Base-by-base conservation (phyloP, 2,888 invertebrate species). In the Microctonus hyperodae region DNA sequence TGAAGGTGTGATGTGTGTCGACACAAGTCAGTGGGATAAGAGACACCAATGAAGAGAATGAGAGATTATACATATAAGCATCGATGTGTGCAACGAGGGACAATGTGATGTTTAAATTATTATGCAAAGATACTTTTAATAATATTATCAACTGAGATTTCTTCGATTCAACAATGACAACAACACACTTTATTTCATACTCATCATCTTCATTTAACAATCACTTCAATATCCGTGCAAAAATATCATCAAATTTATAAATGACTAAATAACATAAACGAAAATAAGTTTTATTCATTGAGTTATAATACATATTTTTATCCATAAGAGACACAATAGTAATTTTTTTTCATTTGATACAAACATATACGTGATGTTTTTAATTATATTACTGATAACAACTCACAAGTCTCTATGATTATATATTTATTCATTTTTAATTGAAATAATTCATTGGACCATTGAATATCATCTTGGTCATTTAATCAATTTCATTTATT, bases 1-100 rank as follows among this genome's bases (percentile, higher is more conserved):
- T 83, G 79, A 83, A 82, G 80, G 75, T 83, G 73, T 83, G 81
- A 75, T 51, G 35, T 51, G 50, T 51, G 35, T 51, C 23, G 48
- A 40, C 59, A 44, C 16, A 20, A 16, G 16, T 44, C 44, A 44
- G 31, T 20, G 25, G 28, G 51, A 50, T 23, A 20, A 20, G 33
- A 35, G 16, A 59, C 22, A 44, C 6, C 44, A 44, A 44, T 16
- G 44, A 16, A 20, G 44, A 44, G 44, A 44, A 9, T 44, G 16
- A 44, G 40, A 44, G 3, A 40, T n/a, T n/a, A n/a, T 1, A 57
- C 28, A 50, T 25, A 61, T 22, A 35, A 61, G 51, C 51, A 22
- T 61, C 51, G 22, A 50, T 61, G 33, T 61, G 16, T 44, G 7
- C 28, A 16, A 16, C 16, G 16, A 44, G 16, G 28, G 28, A 59